phyloP scores from a whole-genome alignment of 2,888 invertebrate species.

The Polyploca ridens region DNA sequence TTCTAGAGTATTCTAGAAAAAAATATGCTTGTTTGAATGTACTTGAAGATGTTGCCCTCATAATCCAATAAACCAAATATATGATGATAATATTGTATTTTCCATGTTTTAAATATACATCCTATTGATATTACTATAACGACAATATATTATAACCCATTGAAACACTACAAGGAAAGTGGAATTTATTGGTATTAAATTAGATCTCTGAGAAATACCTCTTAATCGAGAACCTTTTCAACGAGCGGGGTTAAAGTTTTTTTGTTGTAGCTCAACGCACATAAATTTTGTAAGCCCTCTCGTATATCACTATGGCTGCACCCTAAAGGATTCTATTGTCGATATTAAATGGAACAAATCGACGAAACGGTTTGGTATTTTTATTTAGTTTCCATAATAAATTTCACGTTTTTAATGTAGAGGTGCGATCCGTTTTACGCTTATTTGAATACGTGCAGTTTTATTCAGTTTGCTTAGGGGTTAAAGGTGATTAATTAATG shows the following conservation, averaged over 20 bases:
- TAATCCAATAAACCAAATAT: no score
- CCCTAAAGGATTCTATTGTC: slow-evolving; percentile 52
- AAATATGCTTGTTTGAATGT: no score
- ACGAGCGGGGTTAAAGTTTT: slow-evolving; percentile 11
- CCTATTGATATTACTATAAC: background rate
- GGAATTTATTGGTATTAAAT: slow-evolving; percentile 9
- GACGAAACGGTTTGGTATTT: slow-evolving; percentile 55
- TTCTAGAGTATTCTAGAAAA: no score
- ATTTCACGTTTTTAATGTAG: slow-evolving; percentile 34
- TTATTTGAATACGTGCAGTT: slow-evolving; percentile 13
- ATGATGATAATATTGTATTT: no score
- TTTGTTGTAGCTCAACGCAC: slow-evolving; percentile 30
- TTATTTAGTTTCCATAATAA: slow-evolving; percentile 54
- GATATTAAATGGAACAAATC: slow-evolving; percentile 61
- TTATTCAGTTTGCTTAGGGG: background rate
- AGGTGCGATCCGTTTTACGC: slow-evolving; percentile 13
- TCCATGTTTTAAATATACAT: no score
- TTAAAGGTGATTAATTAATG: slow-evolving; percentile 3
- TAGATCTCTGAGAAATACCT: slow-evolving; percentile 4
- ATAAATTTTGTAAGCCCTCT: slow-evolving; percentile 42
- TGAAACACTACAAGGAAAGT: background rate
- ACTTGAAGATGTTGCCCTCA: no score
- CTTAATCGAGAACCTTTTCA: slow-evolving; percentile 13
- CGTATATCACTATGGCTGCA: slow-evolving; percentile 44
- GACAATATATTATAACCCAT: background rate